Base-by-base conservation (phyloP, 1,140 invertebrate species). In the Aphidius ervi region DNA sequence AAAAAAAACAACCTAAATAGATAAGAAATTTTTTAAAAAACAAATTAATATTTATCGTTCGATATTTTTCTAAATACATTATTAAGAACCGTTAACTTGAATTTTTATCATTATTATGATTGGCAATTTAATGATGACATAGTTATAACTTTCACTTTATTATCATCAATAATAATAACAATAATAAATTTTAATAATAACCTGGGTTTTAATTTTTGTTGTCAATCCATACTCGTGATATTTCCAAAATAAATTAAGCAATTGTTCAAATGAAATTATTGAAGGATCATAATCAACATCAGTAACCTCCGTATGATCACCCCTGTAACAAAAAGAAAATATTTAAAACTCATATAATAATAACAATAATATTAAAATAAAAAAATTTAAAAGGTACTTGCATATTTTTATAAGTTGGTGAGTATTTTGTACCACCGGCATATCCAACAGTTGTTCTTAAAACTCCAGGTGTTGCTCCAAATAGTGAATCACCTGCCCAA, bases 401-500 rank as follows among this genome's bases (percentile, higher is more conserved):
- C 94, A 97, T 81, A 79, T 86, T 88, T 71, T 84, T 87, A 72
- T 98, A 98, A 46, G 87, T 90, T 55, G 95, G 95, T 71, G 87
- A 86, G 55, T 83, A 80, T 41, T 86, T 87, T 46, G 85, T 87
- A 46, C 96, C 96, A 9, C 95, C 95, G 4, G 93, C 85, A 78
- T 94, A 98, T n/a, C 96, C 96, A 16, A 98, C 95, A 67, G 90
- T 83, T 10, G 95, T 98, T 41, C 90, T 83, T 37, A 95, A 75
- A 10, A 98, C 91, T 6, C 96, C 96, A 3, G 79, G 81, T 42
- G 88, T 87, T 46, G 87, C 90, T 4, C 95, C 95, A 78, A 94
- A 97, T 52, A 93, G 79, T 1, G 91, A 90, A 74, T 98, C 95
- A 20, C 91, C 90, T n/a, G 91, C 91, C 95, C 95, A 98, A 77